Percentiles rank a stretch among this genome's conserved stretches.
These are phyloP conservation scores for Drosophila silvestris DNA, from an alignment of 2,888 invertebrate genomes.

Conservation along the genomic window DNA sequence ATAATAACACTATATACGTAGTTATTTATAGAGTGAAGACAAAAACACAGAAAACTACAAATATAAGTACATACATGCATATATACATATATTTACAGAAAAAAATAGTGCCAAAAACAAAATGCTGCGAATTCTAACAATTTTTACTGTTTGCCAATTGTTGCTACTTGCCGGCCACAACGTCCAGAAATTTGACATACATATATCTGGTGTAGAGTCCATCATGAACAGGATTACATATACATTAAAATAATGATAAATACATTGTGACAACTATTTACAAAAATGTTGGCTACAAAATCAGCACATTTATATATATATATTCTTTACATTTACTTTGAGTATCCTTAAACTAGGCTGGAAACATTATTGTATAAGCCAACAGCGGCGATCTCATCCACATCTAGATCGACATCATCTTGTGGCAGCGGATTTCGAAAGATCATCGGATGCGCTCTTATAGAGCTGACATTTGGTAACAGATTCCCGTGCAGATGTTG, in stretches of 20 bases:
- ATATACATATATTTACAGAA: slow-evolving; percentile 52
- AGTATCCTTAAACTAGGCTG: slow-evolving; percentile 54
- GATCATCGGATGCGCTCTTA: slow-evolving; percentile 18
- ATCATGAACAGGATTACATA: slow-evolving; percentile 42
- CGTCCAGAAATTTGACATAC: slow-evolving; percentile 21
- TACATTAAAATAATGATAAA: slow-evolving; percentile 51
- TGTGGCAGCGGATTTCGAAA: slow-evolving; percentile 31
- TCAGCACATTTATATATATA: slow-evolving; percentile 26
- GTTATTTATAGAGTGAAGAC: slow-evolving; percentile 44
- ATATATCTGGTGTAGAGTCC: slow-evolving; percentile 23
- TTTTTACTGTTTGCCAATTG: slow-evolving; percentile 24
- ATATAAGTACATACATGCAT: slow-evolving; percentile 29
- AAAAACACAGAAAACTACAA: slow-evolving; percentile 15
- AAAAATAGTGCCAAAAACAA: slow-evolving; percentile 52
- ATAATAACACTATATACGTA: slow-evolving; percentile 53
- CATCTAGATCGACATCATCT: slow-evolving; percentile 43
- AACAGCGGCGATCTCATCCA: slow-evolving; percentile 58
- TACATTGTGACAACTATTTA: slow-evolving; percentile 64
- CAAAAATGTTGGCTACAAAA: slow-evolving; percentile 44
- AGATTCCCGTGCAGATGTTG: slow-evolving; percentile 14
- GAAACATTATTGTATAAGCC: slow-evolving; percentile 72
- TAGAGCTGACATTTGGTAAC: slow-evolving; percentile 11
- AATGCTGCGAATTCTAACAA: slow-evolving; percentile 42
- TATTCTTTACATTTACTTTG: slow-evolving; percentile 21
- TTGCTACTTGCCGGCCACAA: slow-evolving; percentile 22